Percentiles rank a stretch among this genome's conserved stretches.
Conservation (phyloP, 1,140 invertebrate genomes). For the Drosophila arizonae region DNA sequence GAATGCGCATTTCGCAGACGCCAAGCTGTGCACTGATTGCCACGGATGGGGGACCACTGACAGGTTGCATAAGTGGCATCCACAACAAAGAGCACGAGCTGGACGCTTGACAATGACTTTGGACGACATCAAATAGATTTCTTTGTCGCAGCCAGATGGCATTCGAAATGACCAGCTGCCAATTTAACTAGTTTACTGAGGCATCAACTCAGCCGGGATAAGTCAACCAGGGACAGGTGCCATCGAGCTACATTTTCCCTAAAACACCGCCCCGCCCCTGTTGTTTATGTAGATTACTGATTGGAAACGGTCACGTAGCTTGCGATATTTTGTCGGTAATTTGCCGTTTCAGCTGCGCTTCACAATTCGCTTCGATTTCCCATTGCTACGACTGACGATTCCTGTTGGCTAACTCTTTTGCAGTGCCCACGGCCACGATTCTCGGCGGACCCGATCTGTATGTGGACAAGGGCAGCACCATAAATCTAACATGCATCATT, state of each 20-base stretch:
- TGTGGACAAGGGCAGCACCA: conserved; percentile 93
- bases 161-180: conserved; percentile 13
- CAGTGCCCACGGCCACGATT: conserved; percentile 94
- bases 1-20: conserved; percentile 34
- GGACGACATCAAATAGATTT: neutral
- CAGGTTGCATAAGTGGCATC: conserved; percentile 30
- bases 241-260: neutral
- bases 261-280: no score
- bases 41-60: conserved; percentile 23
- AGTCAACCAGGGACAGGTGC: conserved; percentile 31
- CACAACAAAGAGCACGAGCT: conserved; percentile 13
- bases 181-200: conserved; percentile 4
- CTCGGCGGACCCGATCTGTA: conserved; percentile 93
- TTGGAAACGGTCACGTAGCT: conserved; percentile 35
- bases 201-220: conserved; percentile 11
- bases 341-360: conserved; percentile 15
- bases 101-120: conserved; percentile 1
- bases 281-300: conserved; percentile 23
- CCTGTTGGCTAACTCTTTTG: conserved; percentile 28
- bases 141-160: conserved; percentile 2
- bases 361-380: neutral
- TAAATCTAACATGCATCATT: conserved; percentile 95
- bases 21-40: conserved; percentile 3
- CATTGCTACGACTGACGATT: conserved; percentile 2
- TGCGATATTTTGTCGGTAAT: conserved; percentile 29